These are phyloP conservation scores for Drosophila nigromelanica DNA, from an alignment of 1,140 invertebrate genomes.

Conservation along the genomic window DNA sequence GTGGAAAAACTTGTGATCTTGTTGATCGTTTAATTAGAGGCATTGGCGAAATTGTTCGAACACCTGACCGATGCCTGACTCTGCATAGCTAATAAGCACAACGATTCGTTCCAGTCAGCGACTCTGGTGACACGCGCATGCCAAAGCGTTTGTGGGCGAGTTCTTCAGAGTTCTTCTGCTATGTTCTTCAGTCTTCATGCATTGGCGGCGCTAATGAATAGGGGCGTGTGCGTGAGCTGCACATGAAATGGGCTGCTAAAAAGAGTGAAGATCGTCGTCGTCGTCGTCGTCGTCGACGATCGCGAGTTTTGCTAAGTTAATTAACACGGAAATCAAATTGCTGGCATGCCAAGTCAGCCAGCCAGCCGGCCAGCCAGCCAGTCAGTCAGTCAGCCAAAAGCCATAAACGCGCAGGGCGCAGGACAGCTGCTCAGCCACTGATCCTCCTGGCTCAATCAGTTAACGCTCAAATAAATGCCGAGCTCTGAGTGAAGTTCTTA, in stretches of 20 bases:
- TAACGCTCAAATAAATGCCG: too few species aligned
- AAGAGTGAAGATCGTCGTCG: conserved; percentile 1
- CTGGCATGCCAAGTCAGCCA: conserved; percentile 62
- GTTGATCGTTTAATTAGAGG: conserved; percentile 82
- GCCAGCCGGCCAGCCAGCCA: not conserved
- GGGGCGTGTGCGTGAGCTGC: conserved; percentile 77
- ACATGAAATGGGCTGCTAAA: conserved; percentile 59
- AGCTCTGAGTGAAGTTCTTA: too few species aligned
- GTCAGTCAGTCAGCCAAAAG: too few species aligned
- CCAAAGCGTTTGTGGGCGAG: conserved; percentile 46
- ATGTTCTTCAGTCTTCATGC: not conserved
- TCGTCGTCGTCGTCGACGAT: conserved; percentile 13
- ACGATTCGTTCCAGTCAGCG: not conserved
- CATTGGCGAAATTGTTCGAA: conserved; percentile 82
- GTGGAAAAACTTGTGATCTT: conserved; percentile 75
- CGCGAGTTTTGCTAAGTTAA: conserved; percentile 77
- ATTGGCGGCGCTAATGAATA: conserved; percentile 75
- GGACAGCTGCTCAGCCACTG: too few species aligned
- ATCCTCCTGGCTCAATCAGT: too few species aligned
- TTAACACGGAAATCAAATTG: conserved; percentile 81
- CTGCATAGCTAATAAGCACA: conserved; percentile 75
- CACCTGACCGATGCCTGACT: conserved; percentile 62
- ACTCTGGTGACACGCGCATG: conserved; percentile 42
- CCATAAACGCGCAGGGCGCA: too few species aligned
- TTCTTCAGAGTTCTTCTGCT: not conserved